Evolutionary conservation across 2,797 vertebrate species (phyloP), one percentile per base, ranked within the genome.

Genomic region (Protosalanx chinensis): DNA sequence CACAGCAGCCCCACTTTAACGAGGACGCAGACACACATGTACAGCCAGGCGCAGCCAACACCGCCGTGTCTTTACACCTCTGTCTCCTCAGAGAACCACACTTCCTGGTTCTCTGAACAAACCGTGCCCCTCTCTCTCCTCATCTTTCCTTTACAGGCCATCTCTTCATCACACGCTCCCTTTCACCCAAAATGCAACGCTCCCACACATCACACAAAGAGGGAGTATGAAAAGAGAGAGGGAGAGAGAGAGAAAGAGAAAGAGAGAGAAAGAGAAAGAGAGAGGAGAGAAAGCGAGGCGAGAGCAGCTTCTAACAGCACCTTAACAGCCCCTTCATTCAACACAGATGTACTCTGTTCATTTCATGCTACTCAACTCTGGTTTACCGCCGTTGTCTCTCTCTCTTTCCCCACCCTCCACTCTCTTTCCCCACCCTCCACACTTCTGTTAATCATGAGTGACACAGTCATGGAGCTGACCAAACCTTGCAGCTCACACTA

Each of bases 281-380:
- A 6, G 2, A 6, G 41, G 41, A 12, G 41, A 2, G 51, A n/a
- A 4, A 1, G 16, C 12, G 49, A 15, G 12, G 49, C 4, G 8
- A 56, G 68, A 82, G 82, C 88, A 85, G 69, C 83, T 69, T 67
- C 67, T 59, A 41, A 29, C 79, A 79, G 74, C 71, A 77, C 74
- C 49, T 68, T 64, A 81, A 81, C 79, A 74, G 32, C 64, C 84
- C n/a, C 84, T 82, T 76, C 78, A 75, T 86, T 84, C 64, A 80
- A 71, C 83, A 76, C 70, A 7, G 83, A 72, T 70, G 51, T 76
- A 70, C 33, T 10, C 33, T 58, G 53, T 61, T 56, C 73, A 77
- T 49, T 83, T 87, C 66, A 72, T 67, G 76, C 41, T 46, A 5
- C 41, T 46, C 41, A 16, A 16, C 51, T n/a, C 51, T 56, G 5